Base-by-base conservation (phyloP, 2,888 invertebrate genomes). In the Watsonalla binaria region DNA sequence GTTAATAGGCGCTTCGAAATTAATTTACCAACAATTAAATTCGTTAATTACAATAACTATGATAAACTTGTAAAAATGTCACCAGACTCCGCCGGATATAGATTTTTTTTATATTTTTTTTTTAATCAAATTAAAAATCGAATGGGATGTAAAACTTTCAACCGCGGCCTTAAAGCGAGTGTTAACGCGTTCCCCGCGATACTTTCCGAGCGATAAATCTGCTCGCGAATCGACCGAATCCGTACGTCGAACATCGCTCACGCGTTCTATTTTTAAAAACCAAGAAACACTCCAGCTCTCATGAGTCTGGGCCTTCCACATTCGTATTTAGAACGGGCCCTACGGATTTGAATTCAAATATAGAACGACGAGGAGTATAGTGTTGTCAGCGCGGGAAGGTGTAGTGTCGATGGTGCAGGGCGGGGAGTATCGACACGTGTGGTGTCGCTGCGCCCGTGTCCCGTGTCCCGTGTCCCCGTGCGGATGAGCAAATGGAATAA, bases 401-500 rank as follows among this genome's bases (percentile, higher is more conserved):
- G 57, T 45, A 34, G 46, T 45, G 45, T 35, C 15, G 42, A 24
- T 51, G 42, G 13, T 13, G 24, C 24, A 24, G 8, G 14, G 42
- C 24, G 14, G 42, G 45, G 34, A 45, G 45, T 84, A 86, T 86
- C 82, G 86, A 84, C 85, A 84, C 84, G 83, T 81, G 84, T 79
- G 66, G 74, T 74, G 73, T 74, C 70, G 70, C 60, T 62, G 61
- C 58, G 54, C 45, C 57, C 53, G 57, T 54, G 59, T 52, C 55
- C 56, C 57, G 62, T 55, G 58, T 56, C 55, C 66, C 57, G 72
- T 78, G 89, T 85, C 86, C 90, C 88, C 84, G 84, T 83, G 88
- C 90, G 90, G 90, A 90, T 90, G 90, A 71, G 82, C 90, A 86
- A 90, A 90, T 90, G 90, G 90, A 78, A 90, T 90, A 90, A 90